These are phyloP conservation scores for Idaea straminata DNA, from an alignment of 2,888 invertebrate species.

Conservation along the genomic window DNA sequence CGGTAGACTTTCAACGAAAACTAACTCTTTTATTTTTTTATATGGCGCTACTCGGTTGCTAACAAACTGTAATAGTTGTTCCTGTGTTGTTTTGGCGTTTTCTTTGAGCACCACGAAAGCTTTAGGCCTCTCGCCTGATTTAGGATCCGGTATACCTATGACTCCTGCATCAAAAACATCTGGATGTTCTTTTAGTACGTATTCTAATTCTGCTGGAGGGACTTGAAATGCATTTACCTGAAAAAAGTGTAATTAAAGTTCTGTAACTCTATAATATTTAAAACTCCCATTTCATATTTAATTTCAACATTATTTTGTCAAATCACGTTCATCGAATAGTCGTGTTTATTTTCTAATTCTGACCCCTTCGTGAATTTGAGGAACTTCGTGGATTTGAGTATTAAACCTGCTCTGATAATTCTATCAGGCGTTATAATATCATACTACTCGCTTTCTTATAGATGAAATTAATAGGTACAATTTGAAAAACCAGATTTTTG, in stretches of 20 bases:
- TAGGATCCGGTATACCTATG: constrained; percentile 85
- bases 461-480: too few relatives aligned
- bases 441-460: not conserved
- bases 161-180: constrained; percentile 90
- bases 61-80: constrained; percentile 82
- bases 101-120: constrained; percentile 84
- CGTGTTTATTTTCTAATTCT: too few relatives aligned
- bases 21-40: constrained; percentile 85
- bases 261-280: too few relatives aligned
- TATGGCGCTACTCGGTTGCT: constrained; percentile 85
- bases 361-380: not conserved
- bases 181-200: constrained; percentile 85
- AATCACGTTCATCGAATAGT: too few relatives aligned
- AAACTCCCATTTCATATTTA: too few relatives aligned
- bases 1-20: constrained; percentile 85
- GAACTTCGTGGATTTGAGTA: not conserved
- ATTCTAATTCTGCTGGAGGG: constrained; percentile 93
- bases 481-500: too few relatives aligned
- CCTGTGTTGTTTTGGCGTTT: constrained; percentile 58
- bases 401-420: not conserved
- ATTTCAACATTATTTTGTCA: too few relatives aligned
- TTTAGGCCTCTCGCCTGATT: constrained; percentile 86
- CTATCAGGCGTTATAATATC: not conserved
- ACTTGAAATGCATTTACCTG: constrained; percentile 87
- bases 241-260: constrained; percentile 9